A percentile compares a stretch with the other conserved stretches of the same genome.
Conservation (phyloP, 1,140 invertebrate species). For the Pogonomyrmex californicus region DNA sequence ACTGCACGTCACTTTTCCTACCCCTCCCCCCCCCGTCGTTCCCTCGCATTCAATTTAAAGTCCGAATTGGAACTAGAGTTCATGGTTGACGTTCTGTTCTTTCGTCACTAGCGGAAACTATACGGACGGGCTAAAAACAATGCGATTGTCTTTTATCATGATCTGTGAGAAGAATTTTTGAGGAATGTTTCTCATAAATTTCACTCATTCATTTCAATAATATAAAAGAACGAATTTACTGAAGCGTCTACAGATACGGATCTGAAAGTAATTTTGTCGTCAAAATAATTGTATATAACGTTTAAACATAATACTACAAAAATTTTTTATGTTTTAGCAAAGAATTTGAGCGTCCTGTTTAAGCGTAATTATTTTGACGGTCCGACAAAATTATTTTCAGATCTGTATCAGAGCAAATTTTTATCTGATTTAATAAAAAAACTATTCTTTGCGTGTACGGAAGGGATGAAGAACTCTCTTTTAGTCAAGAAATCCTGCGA, state of each 20-base stretch:
- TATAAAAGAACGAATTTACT: too few species aligned
- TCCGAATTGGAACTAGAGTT: conserved; percentile 28
- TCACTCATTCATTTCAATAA: background rate
- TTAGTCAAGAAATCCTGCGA: background rate
- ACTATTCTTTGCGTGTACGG: too few species aligned
- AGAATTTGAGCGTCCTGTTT: too few species aligned
- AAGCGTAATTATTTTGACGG: too few species aligned
- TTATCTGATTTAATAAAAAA: too few species aligned
- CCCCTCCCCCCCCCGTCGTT: background rate
- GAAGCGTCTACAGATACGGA: too few species aligned
- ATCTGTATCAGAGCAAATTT: too few species aligned
- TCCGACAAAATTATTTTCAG: too few species aligned
- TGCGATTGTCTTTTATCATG: background rate
- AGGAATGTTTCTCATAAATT: conserved; percentile 22
- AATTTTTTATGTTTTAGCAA: too few species aligned
- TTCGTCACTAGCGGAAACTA: background rate
- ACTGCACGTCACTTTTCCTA: conserved; percentile 68
- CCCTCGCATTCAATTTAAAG: conserved; percentile 48
- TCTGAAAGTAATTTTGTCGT: too few species aligned
- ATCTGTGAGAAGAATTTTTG: conserved; percentile 3
- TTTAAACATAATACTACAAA: too few species aligned
- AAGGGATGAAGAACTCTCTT: background rate
- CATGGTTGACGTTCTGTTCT: conserved; percentile 27
- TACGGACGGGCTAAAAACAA: background rate
- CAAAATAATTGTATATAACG: too few species aligned